Conservation (phyloP, 2,113 vertebrate species). For the Eidolon helvum region DNA sequence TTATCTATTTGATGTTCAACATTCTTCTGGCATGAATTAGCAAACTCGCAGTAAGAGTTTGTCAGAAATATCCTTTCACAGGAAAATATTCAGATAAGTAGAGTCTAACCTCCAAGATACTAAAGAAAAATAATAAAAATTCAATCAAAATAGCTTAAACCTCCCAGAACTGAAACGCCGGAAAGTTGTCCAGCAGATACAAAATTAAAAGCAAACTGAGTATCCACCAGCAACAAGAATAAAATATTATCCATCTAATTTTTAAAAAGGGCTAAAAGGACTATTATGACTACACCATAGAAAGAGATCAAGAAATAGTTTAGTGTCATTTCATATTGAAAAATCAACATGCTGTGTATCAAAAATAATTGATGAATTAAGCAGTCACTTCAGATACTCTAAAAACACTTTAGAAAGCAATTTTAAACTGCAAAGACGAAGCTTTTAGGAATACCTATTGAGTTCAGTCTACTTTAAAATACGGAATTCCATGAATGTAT, state of each 20-base stretch:
- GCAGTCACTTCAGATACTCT: not conserved
- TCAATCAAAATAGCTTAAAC: constrained; percentile 48
- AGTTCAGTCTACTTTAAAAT: constrained; percentile 58
- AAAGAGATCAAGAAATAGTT: constrained; percentile 39
- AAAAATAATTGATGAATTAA: constrained; percentile 69
- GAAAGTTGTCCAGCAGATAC: constrained; percentile 18
- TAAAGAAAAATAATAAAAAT: constrained; percentile 6
- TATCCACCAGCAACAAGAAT: constrained; percentile 44
- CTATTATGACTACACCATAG: not conserved
- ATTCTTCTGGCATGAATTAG: constrained; percentile 24
- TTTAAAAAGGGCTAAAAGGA: constrained; percentile 20
- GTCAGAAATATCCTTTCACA: constrained; percentile 36
- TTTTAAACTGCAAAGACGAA: constrained; percentile 42
- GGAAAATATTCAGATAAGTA: constrained; percentile 25
- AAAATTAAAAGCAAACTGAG: constrained; percentile 59
- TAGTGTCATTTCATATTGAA: constrained; percentile 11
- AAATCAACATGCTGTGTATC: not conserved
- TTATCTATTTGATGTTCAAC: constrained; percentile 45
- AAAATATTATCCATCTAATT: not conserved
- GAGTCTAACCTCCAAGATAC: not conserved
- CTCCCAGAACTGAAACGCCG: not conserved
- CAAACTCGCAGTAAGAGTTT: not conserved
- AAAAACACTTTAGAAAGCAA: constrained; percentile 56
- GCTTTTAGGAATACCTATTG: constrained; percentile 41
- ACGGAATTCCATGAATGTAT: constrained; percentile 4